Evolutionary conservation across 2,888 invertebrate species (phyloP), one percentile per base, ranked within the genome.

Genomic region (Drosophila setosimentum): DNA sequence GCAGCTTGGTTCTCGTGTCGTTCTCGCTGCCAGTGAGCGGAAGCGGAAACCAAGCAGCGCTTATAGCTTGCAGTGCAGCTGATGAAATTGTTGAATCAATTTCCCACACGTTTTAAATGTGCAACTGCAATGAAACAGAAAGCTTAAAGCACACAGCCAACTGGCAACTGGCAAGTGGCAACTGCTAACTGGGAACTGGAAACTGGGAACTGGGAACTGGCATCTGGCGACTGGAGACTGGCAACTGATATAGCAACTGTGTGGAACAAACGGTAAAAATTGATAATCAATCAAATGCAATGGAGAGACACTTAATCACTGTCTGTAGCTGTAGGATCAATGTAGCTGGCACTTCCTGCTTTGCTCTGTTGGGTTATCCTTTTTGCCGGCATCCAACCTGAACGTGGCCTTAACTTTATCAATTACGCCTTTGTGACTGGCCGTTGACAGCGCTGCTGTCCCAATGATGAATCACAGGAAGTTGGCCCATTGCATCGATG

Each of bases 271-370:
- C 75, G 73, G 73, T 73, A 76, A 67, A 87, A 87, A 87, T 84
- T 87, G 89, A 89, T 89, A 87, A 89, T 89, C 89, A 87, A 87
- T 87, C 87, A 87, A 89, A 87, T 71, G 79, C 68, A 78, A 57
- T 55, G 71, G 79, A 65, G 77, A 87, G 85, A 78, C 85, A 88
- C 86, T 86, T 86, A 86, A 86, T 86, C 89, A 86, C 82, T 86
- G 86, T 88, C 86, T 73, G 76, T 42, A 60, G 68, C 66, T 53
- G 68, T 45, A 27, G 64, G 64, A 68, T 64, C 66, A 45, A 51
- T 72, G 68, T 53, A 50, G 63, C 66, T 51, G 65, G 57, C 61
- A 72, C 40, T 55, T 66, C 59, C 72, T 49, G 54, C 59, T 40
- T 49, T 32, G 55, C 27, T n/a, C 49, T 24, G 30, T 11, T 30